phyloP scores from a whole-genome alignment of 2,888 invertebrate genomes.

The Noctua janthe region DNA sequence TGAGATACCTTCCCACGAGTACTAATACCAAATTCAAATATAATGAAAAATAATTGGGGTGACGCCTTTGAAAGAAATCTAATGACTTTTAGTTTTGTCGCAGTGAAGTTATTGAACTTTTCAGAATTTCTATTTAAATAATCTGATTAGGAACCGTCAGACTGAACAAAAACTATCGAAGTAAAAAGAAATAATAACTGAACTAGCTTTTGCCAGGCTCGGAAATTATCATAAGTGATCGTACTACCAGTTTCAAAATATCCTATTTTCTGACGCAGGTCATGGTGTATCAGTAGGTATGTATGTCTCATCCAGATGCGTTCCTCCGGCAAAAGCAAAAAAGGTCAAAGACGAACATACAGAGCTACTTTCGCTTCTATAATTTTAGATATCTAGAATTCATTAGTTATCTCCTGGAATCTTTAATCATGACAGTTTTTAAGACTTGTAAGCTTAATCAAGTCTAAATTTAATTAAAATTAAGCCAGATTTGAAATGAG shows the following conservation, averaged over 20 bases:
- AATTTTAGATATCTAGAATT: neutral
- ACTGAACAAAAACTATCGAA: too few species aligned
- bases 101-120: too few species aligned
- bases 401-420: slow-evolving; percentile 13
- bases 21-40: too few species aligned
- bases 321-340: neutral
- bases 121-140: too few species aligned
- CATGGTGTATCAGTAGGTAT: neutral
- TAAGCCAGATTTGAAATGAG: slow-evolving; percentile 29
- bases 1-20: too few species aligned
- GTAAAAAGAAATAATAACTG: neutral
- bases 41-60: too few species aligned
- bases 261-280: neutral
- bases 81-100: too few species aligned
- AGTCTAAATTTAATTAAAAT: slow-evolving; percentile 29
- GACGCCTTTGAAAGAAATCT: too few species aligned
- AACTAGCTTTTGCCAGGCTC: neutral
- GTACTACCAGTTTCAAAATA: neutral
- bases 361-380: neutral
- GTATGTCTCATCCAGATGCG: neutral
- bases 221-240: neutral
- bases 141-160: too few species aligned
- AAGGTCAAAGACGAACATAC: neutral
- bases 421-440: slow-evolving; percentile 11
- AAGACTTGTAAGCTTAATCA: neutral